Base-by-base conservation (phyloP, 2,797 vertebrate genomes). In the Percopsis omiscomaycus region DNA sequence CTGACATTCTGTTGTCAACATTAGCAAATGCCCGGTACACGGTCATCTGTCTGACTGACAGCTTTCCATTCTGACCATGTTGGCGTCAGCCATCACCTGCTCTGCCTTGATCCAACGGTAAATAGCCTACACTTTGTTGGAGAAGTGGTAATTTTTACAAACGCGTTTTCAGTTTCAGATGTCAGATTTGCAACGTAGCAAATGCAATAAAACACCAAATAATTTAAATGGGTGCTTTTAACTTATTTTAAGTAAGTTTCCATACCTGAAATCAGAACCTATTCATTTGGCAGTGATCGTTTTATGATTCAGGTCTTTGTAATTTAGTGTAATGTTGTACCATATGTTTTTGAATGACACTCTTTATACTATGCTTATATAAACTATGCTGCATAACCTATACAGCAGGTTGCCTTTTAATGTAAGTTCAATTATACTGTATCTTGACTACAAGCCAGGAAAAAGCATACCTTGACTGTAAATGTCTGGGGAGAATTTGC, bases 21-120 rank as follows among this genome's bases (percentile, higher is more conserved):
- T 64, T 48, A 75, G 69, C 77, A 62, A 42, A 81, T 64, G 48
- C 65, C 62, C 32, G 46, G 11, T 56, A 46, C 61, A n/a, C 69
- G 55, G 57, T 44, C 66, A 82, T 75, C 69, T 84, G 81, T 77
- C 61, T 37, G 42, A 75, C 57, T 80, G 80, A 87, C 87, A 84
- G 69, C 73, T 74, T 70, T 69, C 71, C 73, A 74, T 78, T 66
- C 59, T 49, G 62, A 57, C 61, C 67, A 50, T 16, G 51, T 45
- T 54, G 37, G 12, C 37, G 61, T 13, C 4, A n/a, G 55, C 55
- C 56, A 29, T 47, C 42, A 11, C 11, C 47, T n/a, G 29, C 54
- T 9, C 11, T 56, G 54, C 30, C 32, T 28, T 15, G 54, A 22
- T 54, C 27, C 27, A 16, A 28, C 28, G 9, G 52, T 52, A 8